Base-by-base conservation (phyloP, 2,113 vertebrate genomes). In the Solea solea region DNA sequence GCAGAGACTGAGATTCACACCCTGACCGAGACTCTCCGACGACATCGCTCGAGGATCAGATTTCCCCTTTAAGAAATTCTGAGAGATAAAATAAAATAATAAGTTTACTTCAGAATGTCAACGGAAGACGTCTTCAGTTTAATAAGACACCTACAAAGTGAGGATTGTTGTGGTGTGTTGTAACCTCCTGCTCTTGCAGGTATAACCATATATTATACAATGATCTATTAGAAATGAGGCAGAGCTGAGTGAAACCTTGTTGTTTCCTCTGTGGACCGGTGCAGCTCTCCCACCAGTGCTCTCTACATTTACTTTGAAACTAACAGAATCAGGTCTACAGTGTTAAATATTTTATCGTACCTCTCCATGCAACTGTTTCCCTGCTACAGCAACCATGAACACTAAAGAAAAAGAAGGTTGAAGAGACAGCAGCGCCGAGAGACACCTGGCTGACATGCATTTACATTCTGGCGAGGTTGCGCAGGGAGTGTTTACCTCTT, bases 261-360 rank as follows among this genome's bases (percentile, higher is more conserved):
- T 68, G 59, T 44, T 66, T 64, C 34, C 53, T 76, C 64, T 53
- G 67, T 69, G 60, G 67, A 74, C 66, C 5, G 16, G 64, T 0
- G 13, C 51, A 57, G 41, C 11, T 50, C 70, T 61, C 63, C 56
- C 72, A 60, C 60, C 66, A 74, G 44, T 72, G 56, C 73, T 72
- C 51, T 65, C 69, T 58, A 9, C 64, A 72, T 76, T 81, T 65
- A 71, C 80, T 85, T 81, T 83, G 71, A 83, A 81, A 83, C 60
- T 58, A 85, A 85, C 72, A 83, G 72, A 88, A 83, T 66, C 78
- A 74, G 60, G 81, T 84, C 75, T 77, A 57, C 58, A 0, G 16
- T 65, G 52, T 40, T 88, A 69, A 88, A 88, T 86, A 82, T 86
- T 88, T 82, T 50, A 86, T 84, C 15, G 3, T 34, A 76, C 64